Evolutionary conservation across 1,140 invertebrate species (phyloP).

Genomic region (Nephila pilipes): DNA sequence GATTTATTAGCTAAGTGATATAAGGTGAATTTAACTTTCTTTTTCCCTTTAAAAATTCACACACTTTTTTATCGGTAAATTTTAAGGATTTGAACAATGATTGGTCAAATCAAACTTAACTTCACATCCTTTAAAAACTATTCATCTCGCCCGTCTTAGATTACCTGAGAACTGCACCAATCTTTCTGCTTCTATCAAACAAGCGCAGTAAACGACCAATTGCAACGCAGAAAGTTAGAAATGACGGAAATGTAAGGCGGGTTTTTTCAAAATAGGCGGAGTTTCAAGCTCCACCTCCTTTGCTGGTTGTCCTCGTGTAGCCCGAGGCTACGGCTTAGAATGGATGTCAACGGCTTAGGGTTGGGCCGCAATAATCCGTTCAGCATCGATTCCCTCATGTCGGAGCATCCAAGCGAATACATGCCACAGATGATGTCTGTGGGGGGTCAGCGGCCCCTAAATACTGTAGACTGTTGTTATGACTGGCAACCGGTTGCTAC

Average conservation of each 20-base stretch:
- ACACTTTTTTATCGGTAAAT: not conserved
- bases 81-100: not conserved
- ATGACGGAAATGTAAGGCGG: not conserved
- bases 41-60: not conserved
- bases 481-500: conserved; percentile 52
- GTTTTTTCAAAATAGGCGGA: not conserved
- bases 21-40: no score
- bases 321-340: conserved; percentile 36
- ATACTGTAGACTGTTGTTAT: conserved; percentile 60
- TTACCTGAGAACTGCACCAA: conserved; percentile 27
- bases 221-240: not conserved
- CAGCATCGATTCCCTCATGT: conserved; percentile 71
- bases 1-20: no score
- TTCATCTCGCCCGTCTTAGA: not conserved
- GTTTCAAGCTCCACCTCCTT: conserved; percentile 6
- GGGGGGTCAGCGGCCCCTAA: conserved; percentile 55
- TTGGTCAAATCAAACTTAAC: not conserved
- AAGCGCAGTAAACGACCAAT: not conserved
- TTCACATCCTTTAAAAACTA: not conserved
- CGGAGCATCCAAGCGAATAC: conserved; percentile 54
- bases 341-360: conserved; percentile 70
- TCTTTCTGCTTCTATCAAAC: not conserved
- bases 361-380: conserved; percentile 64
- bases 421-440: conserved; percentile 67
- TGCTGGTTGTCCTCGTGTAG: not conserved